phyloP scores from a whole-genome alignment of 2,888 invertebrate genomes.

The Uropetala carovei region DNA sequence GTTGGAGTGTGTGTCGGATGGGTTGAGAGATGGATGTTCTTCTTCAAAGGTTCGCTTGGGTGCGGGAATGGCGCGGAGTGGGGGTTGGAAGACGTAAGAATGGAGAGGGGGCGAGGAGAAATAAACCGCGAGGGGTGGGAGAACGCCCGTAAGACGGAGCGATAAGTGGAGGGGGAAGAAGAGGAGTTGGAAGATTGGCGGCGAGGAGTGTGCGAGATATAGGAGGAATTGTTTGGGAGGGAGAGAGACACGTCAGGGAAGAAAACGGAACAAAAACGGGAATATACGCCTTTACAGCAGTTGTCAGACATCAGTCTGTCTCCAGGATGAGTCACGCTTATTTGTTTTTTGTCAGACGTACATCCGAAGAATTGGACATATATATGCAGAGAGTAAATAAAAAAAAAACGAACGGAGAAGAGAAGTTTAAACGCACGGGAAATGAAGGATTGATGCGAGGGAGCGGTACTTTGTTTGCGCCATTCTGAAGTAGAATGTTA shows the following conservation, averaged over 20 bases:
- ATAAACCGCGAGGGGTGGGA: too few species aligned
- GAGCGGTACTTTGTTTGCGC: background rate
- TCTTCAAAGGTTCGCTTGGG: background rate
- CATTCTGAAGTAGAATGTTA: background rate
- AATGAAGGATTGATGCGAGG: background rate
- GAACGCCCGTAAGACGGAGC: too few species aligned
- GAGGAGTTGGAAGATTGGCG: too few species aligned
- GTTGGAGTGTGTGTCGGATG: slow-evolving; percentile 21
- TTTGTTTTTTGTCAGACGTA: background rate
- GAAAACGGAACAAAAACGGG: background rate
- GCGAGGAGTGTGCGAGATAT: too few species aligned
- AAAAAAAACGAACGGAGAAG: background rate
- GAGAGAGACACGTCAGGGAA: too few species aligned
- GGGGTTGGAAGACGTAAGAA: too few species aligned
- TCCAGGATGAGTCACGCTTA: background rate
- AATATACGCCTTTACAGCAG: background rate
- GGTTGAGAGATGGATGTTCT: slow-evolving; percentile 12
- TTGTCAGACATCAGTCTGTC: background rate
- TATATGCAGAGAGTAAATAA: background rate
- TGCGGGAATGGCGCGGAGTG: too few species aligned
- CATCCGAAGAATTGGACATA: background rate
- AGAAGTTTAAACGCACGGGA: background rate
- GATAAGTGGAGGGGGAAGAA: too few species aligned
- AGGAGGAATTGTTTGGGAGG: too few species aligned
- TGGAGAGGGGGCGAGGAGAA: too few species aligned